Base-by-base conservation (phyloP, 92 coral and sea anemone species). In the Zoanthus solanderi region DNA sequence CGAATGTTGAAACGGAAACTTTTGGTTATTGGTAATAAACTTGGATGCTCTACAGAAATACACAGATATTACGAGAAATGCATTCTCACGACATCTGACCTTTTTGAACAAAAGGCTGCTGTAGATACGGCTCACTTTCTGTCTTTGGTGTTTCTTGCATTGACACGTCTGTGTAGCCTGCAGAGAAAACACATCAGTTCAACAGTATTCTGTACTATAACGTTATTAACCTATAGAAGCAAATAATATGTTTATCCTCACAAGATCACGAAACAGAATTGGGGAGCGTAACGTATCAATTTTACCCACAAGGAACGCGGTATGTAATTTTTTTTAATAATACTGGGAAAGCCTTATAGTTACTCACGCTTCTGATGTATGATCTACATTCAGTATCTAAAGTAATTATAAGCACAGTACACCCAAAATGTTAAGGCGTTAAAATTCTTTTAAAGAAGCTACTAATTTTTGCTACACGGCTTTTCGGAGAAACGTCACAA, bases 81-180 rank as follows among this genome's bases (percentile, higher is more conserved):
- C 58, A 8, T 53, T 53, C 58, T 53, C 14, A 53, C 14, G 58
- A 53, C 58, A 53, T 53, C 58, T 74, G 29, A 74, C 78, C 78
- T 44, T 74, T 23, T 74, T 44, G 78, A 74, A 44, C 78, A 74
- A 74, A 74, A 8, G 78, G 57, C 78, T 74, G 78, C 58, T 74
- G 57, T 2, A 29, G n/a, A 74, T 53, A 53, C 58, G 57, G 29
- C 28, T 44, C 5, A 74, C 2, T 15, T 14, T 29, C 58, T 74
- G 78, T 7, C 57, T 74, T 74, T 44, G 78, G n/a, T 74, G 16
- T 74, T 44, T 16, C 78, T 44, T 44, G 57, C 23, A 44, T 74
- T 4, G 57, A 44, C 16, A 74, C 16, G 78, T 74, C 28, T 7
- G 18, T 32, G 78, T 74, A 2, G 28, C n/a, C 78, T 74, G 78